phyloP scores from a whole-genome alignment of 2,113 vertebrate species.

The Laterallus jamaicensis region DNA sequence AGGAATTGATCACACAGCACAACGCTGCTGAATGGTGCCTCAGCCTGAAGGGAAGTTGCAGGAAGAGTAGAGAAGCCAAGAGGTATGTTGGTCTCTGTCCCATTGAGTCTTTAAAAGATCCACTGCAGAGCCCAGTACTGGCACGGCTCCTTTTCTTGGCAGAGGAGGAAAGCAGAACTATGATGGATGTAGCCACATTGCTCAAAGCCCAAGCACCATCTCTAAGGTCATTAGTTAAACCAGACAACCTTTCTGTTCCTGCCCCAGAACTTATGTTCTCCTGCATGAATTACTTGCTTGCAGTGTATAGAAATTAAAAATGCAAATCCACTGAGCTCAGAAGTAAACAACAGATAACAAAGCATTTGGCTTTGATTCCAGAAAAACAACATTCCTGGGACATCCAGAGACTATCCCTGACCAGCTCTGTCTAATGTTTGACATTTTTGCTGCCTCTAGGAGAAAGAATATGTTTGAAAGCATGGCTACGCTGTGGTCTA shows the following conservation, averaged over 20 bases:
- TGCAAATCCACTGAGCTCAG: neutral
- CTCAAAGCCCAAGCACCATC: neutral
- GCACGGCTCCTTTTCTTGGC: neutral
- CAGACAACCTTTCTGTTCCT: neutral
- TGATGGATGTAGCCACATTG: accelerated
- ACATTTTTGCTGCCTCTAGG: neutral
- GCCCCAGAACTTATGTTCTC: neutral
- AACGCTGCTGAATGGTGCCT: neutral
- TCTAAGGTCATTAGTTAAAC: neutral
- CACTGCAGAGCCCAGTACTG: neutral
- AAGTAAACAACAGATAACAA: neutral
- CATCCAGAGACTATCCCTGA: neutral
- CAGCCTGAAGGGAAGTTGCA: neutral
- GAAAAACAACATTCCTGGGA: neutral
- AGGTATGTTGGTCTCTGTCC: neutral
- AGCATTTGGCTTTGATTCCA: neutral
- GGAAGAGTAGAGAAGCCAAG: neutral
- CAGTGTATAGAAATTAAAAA: neutral
- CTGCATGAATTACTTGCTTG: neutral
- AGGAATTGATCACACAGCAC: neutral
- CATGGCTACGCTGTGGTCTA: neutral
- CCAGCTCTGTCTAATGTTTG: neutral
- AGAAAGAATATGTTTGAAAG: neutral
- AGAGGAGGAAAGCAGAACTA: neutral
- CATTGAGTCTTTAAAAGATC: neutral